phyloP scores from a whole-genome alignment of 2,797 vertebrate genomes.

The Loris lydekkerianus region DNA sequence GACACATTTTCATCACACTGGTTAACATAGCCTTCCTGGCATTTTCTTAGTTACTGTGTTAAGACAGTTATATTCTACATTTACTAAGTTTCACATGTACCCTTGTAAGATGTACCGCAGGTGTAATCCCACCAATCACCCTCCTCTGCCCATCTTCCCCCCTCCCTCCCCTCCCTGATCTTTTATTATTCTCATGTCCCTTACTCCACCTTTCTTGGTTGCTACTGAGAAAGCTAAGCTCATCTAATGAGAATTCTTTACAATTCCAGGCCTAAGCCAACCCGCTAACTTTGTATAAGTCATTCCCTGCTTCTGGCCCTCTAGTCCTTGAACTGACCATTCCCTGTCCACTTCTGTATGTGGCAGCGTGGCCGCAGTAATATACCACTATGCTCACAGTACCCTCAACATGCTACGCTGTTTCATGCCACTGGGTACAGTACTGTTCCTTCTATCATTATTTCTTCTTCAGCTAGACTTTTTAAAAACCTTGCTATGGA shows the following conservation, averaged over 20 bases:
- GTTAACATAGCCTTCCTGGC: too few relatives aligned
- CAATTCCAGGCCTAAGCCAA: constrained; percentile 5
- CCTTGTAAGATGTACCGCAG: too few relatives aligned
- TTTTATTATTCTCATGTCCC: neutral
- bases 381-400: neutral
- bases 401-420: neutral
- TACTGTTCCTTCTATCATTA: neutral
- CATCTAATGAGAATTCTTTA: neutral
- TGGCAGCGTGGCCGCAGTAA: neutral
- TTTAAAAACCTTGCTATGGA: neutral
- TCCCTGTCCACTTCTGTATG: neutral
- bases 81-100: too few relatives aligned
- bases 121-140: too few relatives aligned
- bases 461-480: neutral
- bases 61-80: too few relatives aligned
- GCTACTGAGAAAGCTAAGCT: neutral
- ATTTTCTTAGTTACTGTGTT: too few relatives aligned
- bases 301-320: neutral
- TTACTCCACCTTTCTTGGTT: neutral
- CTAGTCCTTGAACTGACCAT: neutral
- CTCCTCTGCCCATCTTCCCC: too few relatives aligned
- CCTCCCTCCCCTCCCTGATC: neutral
- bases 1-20: too few relatives aligned
- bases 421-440: neutral
- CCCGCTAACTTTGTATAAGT: neutral